A percentile compares a stretch with the other conserved stretches of the same genome.
These are phyloP conservation scores for Columba janthina DNA, from an alignment of 2,113 vertebrate species.

Conservation along the genomic window DNA sequence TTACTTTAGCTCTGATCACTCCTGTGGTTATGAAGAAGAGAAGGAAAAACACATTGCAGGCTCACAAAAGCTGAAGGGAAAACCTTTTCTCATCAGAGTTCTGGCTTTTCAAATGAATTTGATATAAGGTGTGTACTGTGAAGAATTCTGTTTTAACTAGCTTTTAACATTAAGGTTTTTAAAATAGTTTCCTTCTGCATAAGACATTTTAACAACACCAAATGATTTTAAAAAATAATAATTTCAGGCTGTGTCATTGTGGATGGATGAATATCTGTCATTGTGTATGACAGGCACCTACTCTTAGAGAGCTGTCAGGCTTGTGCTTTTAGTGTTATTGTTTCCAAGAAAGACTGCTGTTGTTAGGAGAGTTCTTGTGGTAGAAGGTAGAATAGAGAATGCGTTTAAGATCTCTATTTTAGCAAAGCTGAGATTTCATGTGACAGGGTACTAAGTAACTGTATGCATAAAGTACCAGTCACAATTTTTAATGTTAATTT, in stretches of 20 bases:
- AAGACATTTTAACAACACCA: background rate
- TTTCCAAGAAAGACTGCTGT: slow-evolving; percentile 5
- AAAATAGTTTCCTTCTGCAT: background rate
- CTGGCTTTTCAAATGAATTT: background rate
- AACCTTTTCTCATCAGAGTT: background rate
- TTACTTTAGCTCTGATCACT: background rate
- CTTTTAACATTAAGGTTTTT: background rate
- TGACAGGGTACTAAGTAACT: background rate
- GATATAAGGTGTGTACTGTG: background rate
- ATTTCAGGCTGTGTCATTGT: slow-evolving; percentile 28
- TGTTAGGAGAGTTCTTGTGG: slow-evolving; percentile 8
- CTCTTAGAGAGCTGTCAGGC: slow-evolving; percentile 31
- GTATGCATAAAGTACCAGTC: background rate
- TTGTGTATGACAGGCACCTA: slow-evolving; percentile 40
- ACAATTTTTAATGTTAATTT: background rate
- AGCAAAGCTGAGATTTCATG: background rate
- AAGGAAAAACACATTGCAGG: background rate
- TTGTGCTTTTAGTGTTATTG: background rate
- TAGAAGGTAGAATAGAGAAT: background rate
- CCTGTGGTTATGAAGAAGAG: background rate
- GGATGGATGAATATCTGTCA: slow-evolving; percentile 39
- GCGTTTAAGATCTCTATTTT: background rate
- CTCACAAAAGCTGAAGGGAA: background rate
- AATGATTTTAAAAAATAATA: background rate
- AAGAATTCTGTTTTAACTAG: background rate